A percentile compares a stretch with the other conserved stretches of the same genome.
phyloP scores from a whole-genome alignment of 2,113 vertebrate genomes.

The Girardinichthys multiradiatus region DNA sequence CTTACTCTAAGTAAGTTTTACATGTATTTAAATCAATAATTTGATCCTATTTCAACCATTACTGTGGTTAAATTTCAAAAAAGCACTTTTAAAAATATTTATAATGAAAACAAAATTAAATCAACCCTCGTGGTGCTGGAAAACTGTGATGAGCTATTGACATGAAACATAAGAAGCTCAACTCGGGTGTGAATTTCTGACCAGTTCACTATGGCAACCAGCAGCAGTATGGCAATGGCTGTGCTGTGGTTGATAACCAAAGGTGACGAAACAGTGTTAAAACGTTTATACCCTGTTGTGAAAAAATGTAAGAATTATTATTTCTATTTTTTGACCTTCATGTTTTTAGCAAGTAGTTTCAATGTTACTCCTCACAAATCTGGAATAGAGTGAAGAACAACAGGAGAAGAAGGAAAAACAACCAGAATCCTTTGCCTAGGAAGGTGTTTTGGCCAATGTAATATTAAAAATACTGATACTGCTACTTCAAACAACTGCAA shows the following conservation, averaged over 20 bases:
- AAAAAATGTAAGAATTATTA: background rate
- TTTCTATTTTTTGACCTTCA: background rate
- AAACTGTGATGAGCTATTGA: background rate
- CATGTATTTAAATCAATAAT: too few relatives aligned
- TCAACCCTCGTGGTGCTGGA: background rate
- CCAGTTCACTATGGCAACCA: conserved; percentile 7
- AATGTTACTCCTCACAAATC: conserved; percentile 7
- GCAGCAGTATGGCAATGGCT: background rate
- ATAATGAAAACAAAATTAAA: background rate
- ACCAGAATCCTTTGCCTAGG: background rate
- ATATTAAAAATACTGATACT: background rate
- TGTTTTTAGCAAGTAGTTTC: background rate
- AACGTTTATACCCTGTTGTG: background rate
- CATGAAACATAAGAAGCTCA: background rate
- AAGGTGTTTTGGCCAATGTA: background rate
- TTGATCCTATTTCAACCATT: background rate
- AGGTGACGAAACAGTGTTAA: conserved; percentile 1
- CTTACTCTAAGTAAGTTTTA: too few relatives aligned
- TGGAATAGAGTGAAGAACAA: background rate
- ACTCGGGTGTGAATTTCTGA: conserved; percentile 13
- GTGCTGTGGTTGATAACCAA: background rate
- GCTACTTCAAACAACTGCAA: background rate
- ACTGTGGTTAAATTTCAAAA: background rate
- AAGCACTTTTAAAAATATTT: background rate
- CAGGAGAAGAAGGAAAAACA: background rate